Percentiles rank a stretch among this genome's conserved stretches.
phyloP scores from a whole-genome alignment of 2,888 invertebrate species.

The Pycnomerus fuliginosus region DNA sequence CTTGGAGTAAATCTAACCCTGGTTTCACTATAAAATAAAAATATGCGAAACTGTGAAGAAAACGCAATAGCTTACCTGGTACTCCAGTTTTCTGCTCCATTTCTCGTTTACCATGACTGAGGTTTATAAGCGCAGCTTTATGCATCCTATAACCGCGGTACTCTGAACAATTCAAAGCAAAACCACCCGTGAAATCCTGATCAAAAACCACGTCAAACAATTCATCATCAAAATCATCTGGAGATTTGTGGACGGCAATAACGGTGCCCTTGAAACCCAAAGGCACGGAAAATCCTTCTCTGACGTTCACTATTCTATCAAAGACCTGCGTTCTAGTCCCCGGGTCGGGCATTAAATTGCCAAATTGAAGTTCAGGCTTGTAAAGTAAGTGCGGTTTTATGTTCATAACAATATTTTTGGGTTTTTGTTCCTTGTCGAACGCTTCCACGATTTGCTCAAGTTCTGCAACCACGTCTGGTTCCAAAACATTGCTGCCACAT shows the following conservation, averaged over 20 bases:
- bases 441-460: slow-evolving; percentile 57
- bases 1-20: too few relatives aligned
- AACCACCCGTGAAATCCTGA: slow-evolving; percentile 68
- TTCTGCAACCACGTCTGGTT: slow-evolving; percentile 62
- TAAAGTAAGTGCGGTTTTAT: slow-evolving; percentile 78
- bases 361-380: slow-evolving; percentile 56
- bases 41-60: too few relatives aligned
- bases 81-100: slow-evolving; percentile 46
- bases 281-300: slow-evolving; percentile 75
- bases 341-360: slow-evolving; percentile 65
- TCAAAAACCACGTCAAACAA: slow-evolving; percentile 84
- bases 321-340: slow-evolving; percentile 66
- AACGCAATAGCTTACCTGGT: slow-evolving; percentile 25
- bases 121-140: slow-evolving; percentile 60
- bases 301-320: slow-evolving; percentile 82
- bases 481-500: slow-evolving; percentile 71
- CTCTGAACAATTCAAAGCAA: slow-evolving; percentile 55
- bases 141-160: slow-evolving; percentile 57
- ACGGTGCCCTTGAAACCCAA: slow-evolving; percentile 83
- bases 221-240: slow-evolving; percentile 53
- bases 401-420: slow-evolving; percentile 65
- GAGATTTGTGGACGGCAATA: slow-evolving; percentile 61
- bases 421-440: slow-evolving; percentile 10
- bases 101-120: slow-evolving; percentile 58
- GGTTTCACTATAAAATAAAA: too few relatives aligned